Base-by-base conservation (phyloP, 2,888 invertebrate genomes). In the Sinelater perroti region DNA sequence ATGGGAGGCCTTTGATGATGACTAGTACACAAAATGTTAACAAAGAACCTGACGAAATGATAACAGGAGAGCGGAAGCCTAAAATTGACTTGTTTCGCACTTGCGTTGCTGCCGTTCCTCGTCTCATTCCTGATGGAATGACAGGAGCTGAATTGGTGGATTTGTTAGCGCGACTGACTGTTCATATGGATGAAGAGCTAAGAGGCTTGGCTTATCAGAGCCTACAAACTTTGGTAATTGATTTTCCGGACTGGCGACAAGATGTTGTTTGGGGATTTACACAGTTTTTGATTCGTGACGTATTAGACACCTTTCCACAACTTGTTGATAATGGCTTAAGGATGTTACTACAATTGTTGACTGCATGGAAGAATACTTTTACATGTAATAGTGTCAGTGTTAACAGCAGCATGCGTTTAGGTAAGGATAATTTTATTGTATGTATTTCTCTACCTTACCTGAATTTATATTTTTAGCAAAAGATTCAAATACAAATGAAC, bases 171-270 rank as follows among this genome's bases (percentile, higher is more conserved):
- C 85, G 98, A 3, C 84, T 99, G 36, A 98, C 97, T 0, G 93
- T 98, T 0, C 99, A 99, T 75, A 93, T 98, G 89, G 99, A 99
- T 71, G 99, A 98, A 75, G 99, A 99, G 79, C 81, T 99, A 49
- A 85, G 96, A 18, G 94, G 91, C 2, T 81, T 97, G 49, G 95
- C 97, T 0, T 95, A 93, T 80, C 96, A 97, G 77, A 94, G 96
- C 68, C 81, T 98, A 35, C 97, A 98, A 79, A 97, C 96, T 38
- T 83, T 99, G 18, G 93, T 98, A 17, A 87, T 93, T 28, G 98
- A 99, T 78, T 97, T 98, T 76, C 91, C 96, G 13, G 95, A 96
- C 72, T 99, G 98, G 98, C 83, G 98, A 67, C 95, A 96, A 75
- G 97, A 97, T 75, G 97, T 98, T 18, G 84, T 99, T 40, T 87